Evolutionary conservation across 2,888 invertebrate genomes (phyloP), one percentile per base, ranked within the genome.

Genomic region (Spilarctia lutea): DNA sequence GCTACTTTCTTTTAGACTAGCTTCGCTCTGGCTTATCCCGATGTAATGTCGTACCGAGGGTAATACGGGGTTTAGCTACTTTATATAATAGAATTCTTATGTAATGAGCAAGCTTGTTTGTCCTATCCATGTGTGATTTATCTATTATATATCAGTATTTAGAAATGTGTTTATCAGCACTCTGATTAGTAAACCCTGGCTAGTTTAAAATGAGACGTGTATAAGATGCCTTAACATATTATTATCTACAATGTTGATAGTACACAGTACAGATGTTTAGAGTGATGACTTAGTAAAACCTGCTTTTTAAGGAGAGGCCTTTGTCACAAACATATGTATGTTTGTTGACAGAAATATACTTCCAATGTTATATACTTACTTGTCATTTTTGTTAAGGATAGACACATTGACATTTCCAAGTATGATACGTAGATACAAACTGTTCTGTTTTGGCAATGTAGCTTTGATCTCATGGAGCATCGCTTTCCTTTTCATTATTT

Each of bases 381-480:
- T 99, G 94, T 99, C 99, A 91, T 97, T 98, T 96, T 99, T 99
- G 96, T 99, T 99, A 79, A 99, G 96, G 92, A 99, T 98, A 42
- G 99, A 99, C 39, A 99, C 99, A 95, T 99, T 99, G 68, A 99
- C 99, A 93, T 98, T 98, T 84, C 99, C 99, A 78, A 99, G 96
- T 92, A 99, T 99, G 88, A 99, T 99, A 94, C 96, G 92, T 56
- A 94, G 91, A 93, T 99, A 99, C 80, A 97, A 96, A 90, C 99
- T 99, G 94, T 99, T 98, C 91, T 98, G 97, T 92, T 99, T 98
- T 24, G 99, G 99, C 86, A 99, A 96, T 33, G 98, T 98, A 88
- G 99, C 98, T 91, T 99, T 99, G 88, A 99, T 98, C 91, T 99
- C 99, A 87, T 98, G 97, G 71, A 99, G 95, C 92, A 98, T 98